Base-by-base conservation (phyloP, 2,888 invertebrate species). In the Cosmorhoe ocellata region DNA sequence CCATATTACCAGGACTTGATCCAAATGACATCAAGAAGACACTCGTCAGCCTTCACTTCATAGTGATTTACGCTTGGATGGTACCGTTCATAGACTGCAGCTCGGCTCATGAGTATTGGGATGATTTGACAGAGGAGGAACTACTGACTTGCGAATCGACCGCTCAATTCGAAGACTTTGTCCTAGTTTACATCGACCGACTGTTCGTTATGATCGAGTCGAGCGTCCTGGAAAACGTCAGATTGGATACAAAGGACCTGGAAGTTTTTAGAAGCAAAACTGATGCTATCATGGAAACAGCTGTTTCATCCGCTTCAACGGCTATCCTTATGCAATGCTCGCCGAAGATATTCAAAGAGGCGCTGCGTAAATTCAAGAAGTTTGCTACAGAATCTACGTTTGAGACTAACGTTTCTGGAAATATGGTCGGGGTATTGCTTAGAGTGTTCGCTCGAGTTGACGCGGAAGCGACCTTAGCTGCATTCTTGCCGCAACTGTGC, bases 71-170 rank as follows among this genome's bases (percentile, higher is more conserved):
- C 70, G 92, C 93, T 9, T 94, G 94, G 59, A 91, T 97, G 88
- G 93, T 98, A 18, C 96, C 97, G 0, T 83, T 97, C 14, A 93
- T 96, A 4, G 97, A 98, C 76, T 97, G 96, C 58, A 97, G 97
- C 4, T 92, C 93, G 9, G 96, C 96, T 1, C 87, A 92, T 28
- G 92, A 93, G 46, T 78, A 93, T 62, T 91, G 93, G 70, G 78
- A 91, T 0, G 93, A 95, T 71, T 86, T 97, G 54, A 94, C 95
- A 0, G 96, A 96, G 69, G 94, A 95, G 51, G 97, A 98, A 69
- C 86, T 92, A 12, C 75, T 92, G 13, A 91, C 94, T 2, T 97
- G 97, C 76, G 94, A 95, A 59, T 94, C 95, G 0, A 96, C 97
- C 0, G 96, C 96, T 0, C 94, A 94, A 63, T 94, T 98, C 64